Conservation (phyloP, 1,140 invertebrate species). For the Drosophila nigrodunni region DNA sequence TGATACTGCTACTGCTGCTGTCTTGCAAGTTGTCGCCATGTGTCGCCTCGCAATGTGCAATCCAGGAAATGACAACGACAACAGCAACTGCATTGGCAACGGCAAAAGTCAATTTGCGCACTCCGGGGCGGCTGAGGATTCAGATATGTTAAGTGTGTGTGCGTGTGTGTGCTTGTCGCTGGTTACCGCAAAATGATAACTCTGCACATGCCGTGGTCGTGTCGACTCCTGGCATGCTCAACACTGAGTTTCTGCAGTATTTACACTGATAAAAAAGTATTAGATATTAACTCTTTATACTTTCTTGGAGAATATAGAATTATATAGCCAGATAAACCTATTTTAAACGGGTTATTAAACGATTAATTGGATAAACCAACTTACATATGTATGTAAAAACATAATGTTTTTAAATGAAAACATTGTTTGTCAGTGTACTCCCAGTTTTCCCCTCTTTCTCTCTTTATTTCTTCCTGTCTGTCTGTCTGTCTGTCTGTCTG, state of each 20-base stretch:
- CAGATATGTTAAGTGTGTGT: slow-evolving; percentile 23
- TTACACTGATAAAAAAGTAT: too few species aligned
- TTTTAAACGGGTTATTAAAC: too few species aligned
- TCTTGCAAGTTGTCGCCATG: slow-evolving; percentile 81
- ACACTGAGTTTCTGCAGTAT: neutral
- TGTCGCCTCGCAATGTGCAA: slow-evolving; percentile 62
- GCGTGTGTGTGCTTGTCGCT: slow-evolving; percentile 47
- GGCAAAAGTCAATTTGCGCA: slow-evolving; percentile 80
- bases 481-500: slow-evolving; percentile 38
- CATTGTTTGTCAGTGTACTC: too few species aligned
- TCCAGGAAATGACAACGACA: slow-evolving; percentile 71
- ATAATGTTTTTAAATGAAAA: too few species aligned
- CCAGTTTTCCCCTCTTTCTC: neutral
- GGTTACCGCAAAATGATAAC: slow-evolving; percentile 80
- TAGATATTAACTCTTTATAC: neutral
- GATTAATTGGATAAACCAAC: too few species aligned
- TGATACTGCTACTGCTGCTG: slow-evolving; percentile 37
- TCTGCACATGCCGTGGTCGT: slow-evolving; percentile 59
- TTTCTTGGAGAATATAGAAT: neutral
- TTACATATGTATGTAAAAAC: too few species aligned
- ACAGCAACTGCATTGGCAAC: slow-evolving; percentile 77
- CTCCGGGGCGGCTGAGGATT: slow-evolving; percentile 41
- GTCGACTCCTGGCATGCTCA: slow-evolving; percentile 20
- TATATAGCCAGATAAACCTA: too few species aligned
- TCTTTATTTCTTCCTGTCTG: neutral